Base-by-base conservation (phyloP, 2,797 vertebrate genomes). In the Myoxocephalus aenaeus region DNA sequence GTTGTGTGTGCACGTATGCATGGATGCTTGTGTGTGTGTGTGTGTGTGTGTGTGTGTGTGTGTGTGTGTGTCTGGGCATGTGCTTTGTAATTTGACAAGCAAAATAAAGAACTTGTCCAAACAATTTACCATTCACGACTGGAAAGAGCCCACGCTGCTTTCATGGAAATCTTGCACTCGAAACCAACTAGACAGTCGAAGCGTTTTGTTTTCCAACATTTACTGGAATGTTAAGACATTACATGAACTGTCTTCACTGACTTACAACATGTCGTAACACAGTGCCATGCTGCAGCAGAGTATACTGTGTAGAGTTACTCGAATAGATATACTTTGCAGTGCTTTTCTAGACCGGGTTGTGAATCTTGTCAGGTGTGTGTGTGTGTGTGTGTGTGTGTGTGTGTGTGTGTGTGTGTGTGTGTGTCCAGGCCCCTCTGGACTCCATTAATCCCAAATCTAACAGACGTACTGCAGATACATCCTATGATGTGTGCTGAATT, bases 381-480 rank as follows among this genome's bases (percentile, higher is more conserved):
- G 46, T 51, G 29, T 56, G 32, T 70, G 34, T 25, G 51, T 70
- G 34, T 36, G 14, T 32, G 58, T 54, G 36, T 54, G 32, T 73
- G 40, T 25, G 51, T 70, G 27, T n/a, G 9, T 25, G 58, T 48
- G 29, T 54, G 61, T 69, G 78, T 70, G 66, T 87, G 87, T 91
- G 91, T 93, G 88, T 90, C 89, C 85, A 87, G 86, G 86, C 87
- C 83, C 87, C 90, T 90, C 85, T 93, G 89, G 91, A 92, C 91
- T 93, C 91, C 90, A 94, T 93, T 95, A 95, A 95, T 95, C 94
- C 92, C 90, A 92, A 93, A 92, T 91, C 92, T 94, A 93, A 91
- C 86, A 92, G 91, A 90, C 87, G 92, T 92, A 89, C 89, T 90
- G 87, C 92, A 87, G 89, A 91, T 84, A 87, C 90, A 92, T 92